phyloP scores from a whole-genome alignment of 2,888 invertebrate species.

The Pollenia amentaria region DNA sequence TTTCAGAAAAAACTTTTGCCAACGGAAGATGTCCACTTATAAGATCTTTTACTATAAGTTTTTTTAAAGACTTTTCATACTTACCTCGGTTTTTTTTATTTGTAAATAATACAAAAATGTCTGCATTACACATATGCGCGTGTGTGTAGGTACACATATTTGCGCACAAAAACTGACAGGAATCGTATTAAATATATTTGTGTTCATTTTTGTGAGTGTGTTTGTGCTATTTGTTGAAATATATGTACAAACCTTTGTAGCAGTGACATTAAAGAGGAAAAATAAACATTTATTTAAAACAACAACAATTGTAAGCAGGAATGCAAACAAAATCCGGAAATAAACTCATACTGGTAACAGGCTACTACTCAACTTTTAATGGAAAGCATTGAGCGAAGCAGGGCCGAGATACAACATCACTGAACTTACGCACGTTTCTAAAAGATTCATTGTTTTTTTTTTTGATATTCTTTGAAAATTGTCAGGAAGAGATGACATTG shows the following conservation, averaged over 20 bases:
- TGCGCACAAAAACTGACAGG: background rate
- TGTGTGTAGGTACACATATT: background rate
- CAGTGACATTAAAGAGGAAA: conserved; percentile 61
- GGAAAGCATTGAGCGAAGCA: too few species aligned
- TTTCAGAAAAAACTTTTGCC: too few species aligned
- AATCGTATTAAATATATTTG: conserved; percentile 3
- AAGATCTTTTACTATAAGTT: too few species aligned
- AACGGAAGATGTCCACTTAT: too few species aligned
- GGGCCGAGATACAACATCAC: background rate
- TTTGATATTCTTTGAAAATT: conserved; percentile 21
- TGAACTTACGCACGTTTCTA: conserved; percentile 46
- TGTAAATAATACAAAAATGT: background rate
- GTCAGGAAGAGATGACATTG: conserved; percentile 49
- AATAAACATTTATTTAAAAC: conserved; percentile 71
- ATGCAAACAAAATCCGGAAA: conserved; percentile 70
- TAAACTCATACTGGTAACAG: conserved; percentile 35
- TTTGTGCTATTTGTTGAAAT: conserved; percentile 2
- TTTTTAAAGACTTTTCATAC: background rate
- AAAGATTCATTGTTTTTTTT: conserved; percentile 17
- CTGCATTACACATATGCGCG: conserved; percentile 5
- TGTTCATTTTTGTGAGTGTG: background rate
- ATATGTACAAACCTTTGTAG: conserved; percentile 17
- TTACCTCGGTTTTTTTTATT: background rate
- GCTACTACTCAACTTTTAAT: background rate
- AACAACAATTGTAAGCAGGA: conserved; percentile 64